Evolutionary conservation across 2,113 vertebrate genomes (phyloP), one percentile per base, ranked within the genome.

Genomic region (Toxotes jaculatrix): DNA sequence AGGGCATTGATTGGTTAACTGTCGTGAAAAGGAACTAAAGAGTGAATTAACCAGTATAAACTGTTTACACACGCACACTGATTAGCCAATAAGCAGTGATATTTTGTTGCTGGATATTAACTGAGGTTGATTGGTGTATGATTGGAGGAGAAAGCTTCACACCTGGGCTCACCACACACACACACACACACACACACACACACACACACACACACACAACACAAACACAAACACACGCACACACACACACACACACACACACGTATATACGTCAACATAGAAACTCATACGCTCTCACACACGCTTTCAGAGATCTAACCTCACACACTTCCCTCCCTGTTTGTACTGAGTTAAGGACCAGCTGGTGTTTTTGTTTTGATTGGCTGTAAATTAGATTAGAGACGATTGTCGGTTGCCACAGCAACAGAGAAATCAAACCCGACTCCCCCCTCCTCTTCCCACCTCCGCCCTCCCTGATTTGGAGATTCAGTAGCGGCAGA

Each of bases 341-440:
- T 81, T 13, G 3, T 21, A 23, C 79, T 40, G 32, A 3, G 83
- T 61, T 77, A 38, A 72, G 77, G 65, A 76, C 64, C 87, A 88
- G 84, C 87, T 87, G 88, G 80, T 83, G 84, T 83, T 85, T 82
- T 76, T 84, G 86, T 86, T 88, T 79, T 86, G 73, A 77, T 84
- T 82, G 78, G 74, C 55, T 77, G 49, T 82, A 88, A 85, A 88
- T 90, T 57, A 40, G 67, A 86, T 90, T 86, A 80, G 38, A 84
- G 63, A 74, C 17, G 64, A 86, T 74, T 70, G 78, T 38, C 43
- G 43, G 83, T 88, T 90, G 65, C 74, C 34, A 16, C 14, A 62
- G 74, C 40, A 87, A 80, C 85, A 7, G 42, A 51, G 53, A 62
- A 56, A 40, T 42, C 59, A 38, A 45, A 38, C 59, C 32, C 32